Base-by-base conservation (phyloP, 2,888 invertebrate genomes). In the Melinopterus prodromus region DNA sequence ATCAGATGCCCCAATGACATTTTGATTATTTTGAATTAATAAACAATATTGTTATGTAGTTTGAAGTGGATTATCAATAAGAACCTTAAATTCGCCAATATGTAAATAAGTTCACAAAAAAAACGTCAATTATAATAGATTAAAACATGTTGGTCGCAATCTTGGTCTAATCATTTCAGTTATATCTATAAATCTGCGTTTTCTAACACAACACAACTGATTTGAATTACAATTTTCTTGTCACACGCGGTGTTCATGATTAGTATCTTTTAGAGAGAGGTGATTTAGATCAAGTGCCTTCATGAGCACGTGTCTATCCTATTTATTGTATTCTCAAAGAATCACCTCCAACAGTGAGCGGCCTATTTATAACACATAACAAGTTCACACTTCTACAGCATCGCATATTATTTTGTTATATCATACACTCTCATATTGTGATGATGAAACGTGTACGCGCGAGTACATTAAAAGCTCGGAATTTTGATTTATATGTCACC, bases 211-310 rank as follows among this genome's bases (percentile, higher is more conserved):
- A 26, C 26, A 2, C 2, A 26, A 26, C 26, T 26, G 26, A 26
- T 26, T 26, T 53, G 2, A 53, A 53, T 53, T 3, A 4, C 12
- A 53, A 53, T 4, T 12, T 53, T 6, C 53, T 53, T 53, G 53
- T 71, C 36, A 71, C 78, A 83, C 83, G 83, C 82, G 79, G 82
- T 79, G 82, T 78, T 81, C 81, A 79, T 82, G 82, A 82, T 83
- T 83, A 82, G 82, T 81, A 83, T 82, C 82, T 83, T 83, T 81
- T 53, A 53, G 81, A 80, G 81, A 82, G 81, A 78, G 78, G 78
- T 78, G 75, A 76, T 78, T 26, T 78, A 78, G 70, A 78, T 78
- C 53, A 1, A 53, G 9, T 53, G 14, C 81, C 81, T 82, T 82
- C 80, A 82, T 83, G 82, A 83, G 83, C 82, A 82, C 78, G 83